Base-by-base conservation (phyloP, 1,140 invertebrate genomes). In the Nomia melanderi region DNA sequence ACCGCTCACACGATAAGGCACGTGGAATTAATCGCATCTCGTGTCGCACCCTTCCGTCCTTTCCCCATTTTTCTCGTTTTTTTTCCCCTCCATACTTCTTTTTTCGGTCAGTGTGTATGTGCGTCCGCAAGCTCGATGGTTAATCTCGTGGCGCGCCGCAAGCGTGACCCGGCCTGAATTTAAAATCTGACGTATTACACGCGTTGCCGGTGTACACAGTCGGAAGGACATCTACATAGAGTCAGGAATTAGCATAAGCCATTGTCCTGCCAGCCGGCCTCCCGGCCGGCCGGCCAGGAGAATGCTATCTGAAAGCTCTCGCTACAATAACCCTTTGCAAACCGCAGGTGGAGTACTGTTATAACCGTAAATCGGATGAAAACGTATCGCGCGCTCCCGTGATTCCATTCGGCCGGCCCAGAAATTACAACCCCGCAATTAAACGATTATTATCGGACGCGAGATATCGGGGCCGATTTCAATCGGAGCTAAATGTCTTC, bases 221-320 rank as follows among this genome's bases (percentile, higher is more conserved):
- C 73, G 67, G 54, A 76, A 80, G 66, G 69, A 81, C 67, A 77
- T 79, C 77, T 79, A 79, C 82, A 76, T 79, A 83, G 76, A 78
- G 57, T 59, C 69, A 64, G 23, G 71, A 87, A 89, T 90, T 88
- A 90, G 83, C 88, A 89, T 90, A 88, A 86, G 75, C 82, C 84
- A 90, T 90, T 90, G 89, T 89, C 84, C 86, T 85, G 84, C 77
- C 83, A 82, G 77, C 41, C 33, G 39, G 33, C 33, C 33, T 36
- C 8, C 20, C 47, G 20, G 1, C n/a, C n/a, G 20, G 20, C 14
- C 36, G 62, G 27, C 41, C 44, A 53, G 54, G 44, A 71, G 54
- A 54, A 83, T 76, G 59, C 47, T 78, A 78, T 65, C 81, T 85
- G 83, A 84, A 87, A 88, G 75, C 77, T 86, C 72, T 41, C 75